Conservation (phyloP, 2,113 vertebrate genomes). For the Sphaerodactylus townsendi region DNA sequence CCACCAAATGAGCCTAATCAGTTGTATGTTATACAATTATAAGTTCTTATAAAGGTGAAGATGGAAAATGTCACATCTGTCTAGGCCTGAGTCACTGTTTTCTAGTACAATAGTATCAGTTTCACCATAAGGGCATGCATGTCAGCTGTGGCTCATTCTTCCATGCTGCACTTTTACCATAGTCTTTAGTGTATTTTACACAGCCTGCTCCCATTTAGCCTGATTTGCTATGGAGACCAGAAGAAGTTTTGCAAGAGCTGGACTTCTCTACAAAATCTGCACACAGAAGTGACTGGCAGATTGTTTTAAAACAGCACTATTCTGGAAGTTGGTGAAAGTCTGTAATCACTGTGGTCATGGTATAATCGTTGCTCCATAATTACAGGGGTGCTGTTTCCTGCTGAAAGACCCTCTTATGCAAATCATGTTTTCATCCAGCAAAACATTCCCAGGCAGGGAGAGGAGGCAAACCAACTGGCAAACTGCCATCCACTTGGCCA, state of each 20-base stretch:
- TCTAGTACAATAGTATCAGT: background rate
- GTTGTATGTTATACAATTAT: no score
- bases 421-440: conserved; percentile 31
- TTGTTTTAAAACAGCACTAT: conserved; percentile 62
- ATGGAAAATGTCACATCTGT: no score
- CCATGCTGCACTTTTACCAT: background rate
- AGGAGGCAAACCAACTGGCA: conserved; percentile 36
- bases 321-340: conserved; percentile 54
- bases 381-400: conserved; percentile 42
- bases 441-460: conserved; percentile 23
- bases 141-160: background rate
- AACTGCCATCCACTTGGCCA: conserved; percentile 15
- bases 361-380: conserved; percentile 56
- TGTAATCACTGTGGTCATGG: conserved; percentile 56
- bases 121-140: background rate
- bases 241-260: conserved; percentile 35
- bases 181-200: background rate
- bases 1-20: no score
- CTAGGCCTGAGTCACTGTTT: background rate
- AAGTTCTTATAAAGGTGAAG: no score
- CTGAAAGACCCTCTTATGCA: conserved; percentile 30
- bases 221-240: background rate
- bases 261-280: conserved; percentile 34
- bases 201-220: background rate
- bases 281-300: conserved; percentile 52